These are phyloP conservation scores for Platerodrilus igneus DNA, from an alignment of 2,888 invertebrate species.

Conservation along the genomic window DNA sequence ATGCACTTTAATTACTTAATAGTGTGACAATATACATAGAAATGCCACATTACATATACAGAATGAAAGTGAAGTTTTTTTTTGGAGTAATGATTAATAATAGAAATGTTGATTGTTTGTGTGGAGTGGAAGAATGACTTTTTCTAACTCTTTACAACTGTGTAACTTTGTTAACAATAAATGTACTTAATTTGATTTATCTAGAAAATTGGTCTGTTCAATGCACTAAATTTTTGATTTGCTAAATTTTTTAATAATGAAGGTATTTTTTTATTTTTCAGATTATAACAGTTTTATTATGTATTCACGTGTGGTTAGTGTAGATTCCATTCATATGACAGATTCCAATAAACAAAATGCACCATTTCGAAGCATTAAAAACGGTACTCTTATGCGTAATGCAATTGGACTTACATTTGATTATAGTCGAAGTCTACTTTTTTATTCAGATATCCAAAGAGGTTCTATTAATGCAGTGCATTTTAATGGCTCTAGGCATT, in stretches of 20 bases:
- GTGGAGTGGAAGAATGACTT: no score
- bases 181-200: no score
- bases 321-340: constrained; percentile 75
- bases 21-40: no score
- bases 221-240: no score
- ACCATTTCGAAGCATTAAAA: constrained; percentile 69
- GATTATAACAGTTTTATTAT: constrained; percentile 78
- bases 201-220: no score
- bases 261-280: constrained; percentile 39
- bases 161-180: background rate
- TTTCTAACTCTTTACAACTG: constrained; percentile 5
- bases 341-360: constrained; percentile 70
- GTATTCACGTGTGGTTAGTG: constrained; percentile 74
- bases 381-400: constrained; percentile 72
- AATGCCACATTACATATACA: no score
- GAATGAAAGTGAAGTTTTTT: no score
- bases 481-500: constrained; percentile 74
- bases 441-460: constrained; percentile 85
- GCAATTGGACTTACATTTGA: constrained; percentile 82
- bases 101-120: no score
- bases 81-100: no score
- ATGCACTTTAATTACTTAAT: no score
- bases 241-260: constrained; percentile 10
- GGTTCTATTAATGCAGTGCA: constrained; percentile 77
- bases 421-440: constrained; percentile 63